Percentiles rank a stretch among this genome's conserved stretches.
phyloP scores from a whole-genome alignment of 2,888 invertebrate species.

The Polymixis lichenea region DNA sequence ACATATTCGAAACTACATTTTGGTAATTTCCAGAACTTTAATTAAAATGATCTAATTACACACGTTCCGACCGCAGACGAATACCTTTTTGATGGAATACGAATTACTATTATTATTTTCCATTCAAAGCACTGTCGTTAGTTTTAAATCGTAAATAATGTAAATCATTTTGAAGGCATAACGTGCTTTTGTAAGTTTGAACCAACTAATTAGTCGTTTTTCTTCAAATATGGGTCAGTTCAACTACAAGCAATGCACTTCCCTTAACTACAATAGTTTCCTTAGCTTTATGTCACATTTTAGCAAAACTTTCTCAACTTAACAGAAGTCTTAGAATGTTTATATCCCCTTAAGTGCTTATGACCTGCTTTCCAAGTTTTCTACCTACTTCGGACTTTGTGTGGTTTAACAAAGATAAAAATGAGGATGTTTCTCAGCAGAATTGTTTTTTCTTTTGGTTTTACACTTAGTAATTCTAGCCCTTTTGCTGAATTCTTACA shows the following conservation, averaged over 20 bases:
- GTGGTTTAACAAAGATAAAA: conserved; percentile 33
- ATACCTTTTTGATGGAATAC: conserved; percentile 9
- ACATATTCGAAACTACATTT: neutral
- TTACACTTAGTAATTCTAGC: conserved; percentile 12
- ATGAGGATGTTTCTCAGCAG: conserved; percentile 32
- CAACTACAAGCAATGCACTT: conserved; percentile 38
- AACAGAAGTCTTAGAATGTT: conserved; percentile 47
- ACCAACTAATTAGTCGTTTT: conserved; percentile 16
- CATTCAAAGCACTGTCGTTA: neutral
- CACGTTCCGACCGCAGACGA: neutral
- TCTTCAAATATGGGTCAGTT: conserved; percentile 38
- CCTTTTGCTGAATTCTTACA: neutral
- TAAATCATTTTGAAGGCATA: neutral
- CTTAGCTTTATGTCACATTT: conserved; percentile 46
- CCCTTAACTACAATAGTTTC: conserved; percentile 29
- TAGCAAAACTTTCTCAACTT: conserved; percentile 46
- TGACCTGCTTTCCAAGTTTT: conserved; percentile 55
- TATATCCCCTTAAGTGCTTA: conserved; percentile 49
- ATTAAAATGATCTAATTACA: conserved; percentile 32
- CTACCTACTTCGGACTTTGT: conserved; percentile 26
- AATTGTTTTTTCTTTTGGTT: conserved; percentile 23
- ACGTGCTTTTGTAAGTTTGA: neutral
- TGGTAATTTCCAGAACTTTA: conserved; percentile 8
- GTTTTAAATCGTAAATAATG: neutral
- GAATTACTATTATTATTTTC: conserved; percentile 4